Base-by-base conservation (phyloP, 2,888 invertebrate genomes). In the Mellilla xanthometata region DNA sequence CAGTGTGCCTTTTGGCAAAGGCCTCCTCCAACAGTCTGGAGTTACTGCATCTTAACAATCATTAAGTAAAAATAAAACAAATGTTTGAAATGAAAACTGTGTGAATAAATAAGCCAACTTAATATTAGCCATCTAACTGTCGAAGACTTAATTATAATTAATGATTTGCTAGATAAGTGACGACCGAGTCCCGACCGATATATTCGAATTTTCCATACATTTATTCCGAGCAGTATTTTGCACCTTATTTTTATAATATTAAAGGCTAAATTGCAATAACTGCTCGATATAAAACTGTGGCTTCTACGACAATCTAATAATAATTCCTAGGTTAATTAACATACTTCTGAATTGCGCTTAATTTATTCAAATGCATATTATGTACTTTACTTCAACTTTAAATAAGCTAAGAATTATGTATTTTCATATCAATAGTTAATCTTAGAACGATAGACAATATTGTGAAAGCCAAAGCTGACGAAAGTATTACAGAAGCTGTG, bases 401-500 rank as follows among this genome's bases (percentile, higher is more conserved):
- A n/a, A n/a, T n/a, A n/a, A n/a, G 2, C 15, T 15, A 15, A 15
- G 15, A 15, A 15, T 15, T 15, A 15, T 15, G 15, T 15, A 15
- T 15, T 15, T 15, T 15, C 15, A 15, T 15, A 15, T 15, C 15
- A 15, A 15, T 19, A 19, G 15, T 19, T 11, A 12, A 12, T 22
- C 39, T 46, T 36, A 48, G 13, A 42, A 50, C 39, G 33, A 52
- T 54, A 48, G 55, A 56, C 50, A 56, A 59, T 56, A 54, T 47
- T 44, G 42, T 52, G 66, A 65, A 74, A 75, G 82, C 82, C 83
- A 85, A 85, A 85, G 72, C 64, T 62, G 75, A 77, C 68, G 68
- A 76, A 71, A 82, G 84, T 85, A 84, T 84, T 81, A 81, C 61
- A 60, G 63, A 60, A 59, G 66, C 70, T 77, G 73, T 78, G 70